Conservation (phyloP, 2,888 invertebrate species). For the Lordiphosa andalusiaca region DNA sequence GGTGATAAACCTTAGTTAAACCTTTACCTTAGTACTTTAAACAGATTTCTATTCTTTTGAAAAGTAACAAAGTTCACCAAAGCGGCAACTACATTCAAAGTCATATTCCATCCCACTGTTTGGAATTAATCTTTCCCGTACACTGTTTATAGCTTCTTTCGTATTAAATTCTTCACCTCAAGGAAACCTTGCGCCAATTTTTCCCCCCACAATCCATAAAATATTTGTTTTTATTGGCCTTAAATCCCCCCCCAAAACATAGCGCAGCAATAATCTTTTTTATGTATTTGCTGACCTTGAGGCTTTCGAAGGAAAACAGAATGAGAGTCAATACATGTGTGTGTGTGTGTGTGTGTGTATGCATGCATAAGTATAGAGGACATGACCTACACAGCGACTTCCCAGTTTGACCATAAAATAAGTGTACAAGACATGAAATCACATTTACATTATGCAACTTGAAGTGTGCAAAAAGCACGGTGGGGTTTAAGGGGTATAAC, state of each 20-base stretch:
- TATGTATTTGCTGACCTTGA: conserved; percentile 53
- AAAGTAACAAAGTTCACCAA: too few species aligned
- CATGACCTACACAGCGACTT: conserved; percentile 27
- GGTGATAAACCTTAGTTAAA: too few species aligned
- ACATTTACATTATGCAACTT: conserved; percentile 58
- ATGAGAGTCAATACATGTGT: conserved; percentile 13
- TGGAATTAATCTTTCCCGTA: background rate
- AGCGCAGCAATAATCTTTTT: conserved; percentile 25
- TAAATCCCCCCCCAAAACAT: conserved; percentile 33
- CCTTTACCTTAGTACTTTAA: too few species aligned
- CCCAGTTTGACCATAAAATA: conserved; percentile 20
- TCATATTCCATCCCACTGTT: background rate
- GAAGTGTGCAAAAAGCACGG: background rate
- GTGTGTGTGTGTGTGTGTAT: too few species aligned
- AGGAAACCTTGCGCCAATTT: conserved; percentile 1
- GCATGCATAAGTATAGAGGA: conserved; percentile 10
- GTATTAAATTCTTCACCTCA: conserved; percentile 13
- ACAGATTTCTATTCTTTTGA: too few species aligned
- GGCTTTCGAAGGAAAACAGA: conserved; percentile 29
- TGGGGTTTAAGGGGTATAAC: background rate
- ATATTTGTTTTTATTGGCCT: conserved; percentile 28
- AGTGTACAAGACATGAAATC: conserved; percentile 7
- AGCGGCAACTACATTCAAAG: background rate
- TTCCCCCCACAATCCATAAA: conserved; percentile 26
- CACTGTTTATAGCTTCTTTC: background rate